Evolutionary conservation across 2,113 vertebrate species (phyloP).

Genomic region (Rhombomys opimus): DNA sequence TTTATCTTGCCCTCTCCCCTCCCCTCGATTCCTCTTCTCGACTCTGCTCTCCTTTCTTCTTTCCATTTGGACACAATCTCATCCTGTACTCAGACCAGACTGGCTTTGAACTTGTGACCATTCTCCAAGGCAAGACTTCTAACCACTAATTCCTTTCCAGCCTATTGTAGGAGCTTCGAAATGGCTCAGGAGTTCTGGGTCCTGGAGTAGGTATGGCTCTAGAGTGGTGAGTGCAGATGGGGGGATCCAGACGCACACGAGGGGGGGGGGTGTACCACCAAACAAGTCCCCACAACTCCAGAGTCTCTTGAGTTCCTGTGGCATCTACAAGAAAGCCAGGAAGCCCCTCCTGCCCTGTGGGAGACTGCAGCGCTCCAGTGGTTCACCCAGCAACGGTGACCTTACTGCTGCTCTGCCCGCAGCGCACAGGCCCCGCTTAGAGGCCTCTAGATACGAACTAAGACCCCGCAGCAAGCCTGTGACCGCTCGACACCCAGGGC

Average conservation of each 20-base stretch:
- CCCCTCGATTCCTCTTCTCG: background rate
- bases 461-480: conserved; percentile 11
- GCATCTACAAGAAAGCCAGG: background rate
- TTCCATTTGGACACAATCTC: background rate
- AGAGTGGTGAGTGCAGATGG: background rate
- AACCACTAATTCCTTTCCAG: conserved; percentile 71
- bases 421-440: background rate
- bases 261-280: background rate
- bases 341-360: background rate
- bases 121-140: conserved; percentile 2
- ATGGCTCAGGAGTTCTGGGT: conserved; percentile 74
- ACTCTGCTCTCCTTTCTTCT: background rate
- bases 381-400: background rate
- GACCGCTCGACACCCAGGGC: fast-evolving
- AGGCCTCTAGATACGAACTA: background rate
- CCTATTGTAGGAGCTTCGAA: conserved; percentile 55
- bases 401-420: background rate
- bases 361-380: background rate
- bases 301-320: background rate
- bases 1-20: too few species aligned
- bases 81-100: too few species aligned
- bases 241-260: background rate
- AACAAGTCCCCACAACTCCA: background rate
- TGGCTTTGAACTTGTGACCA: background rate
- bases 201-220: conserved; percentile 76